Conservation (phyloP, 2,888 invertebrate genomes). For the Elysia crispata region DNA sequence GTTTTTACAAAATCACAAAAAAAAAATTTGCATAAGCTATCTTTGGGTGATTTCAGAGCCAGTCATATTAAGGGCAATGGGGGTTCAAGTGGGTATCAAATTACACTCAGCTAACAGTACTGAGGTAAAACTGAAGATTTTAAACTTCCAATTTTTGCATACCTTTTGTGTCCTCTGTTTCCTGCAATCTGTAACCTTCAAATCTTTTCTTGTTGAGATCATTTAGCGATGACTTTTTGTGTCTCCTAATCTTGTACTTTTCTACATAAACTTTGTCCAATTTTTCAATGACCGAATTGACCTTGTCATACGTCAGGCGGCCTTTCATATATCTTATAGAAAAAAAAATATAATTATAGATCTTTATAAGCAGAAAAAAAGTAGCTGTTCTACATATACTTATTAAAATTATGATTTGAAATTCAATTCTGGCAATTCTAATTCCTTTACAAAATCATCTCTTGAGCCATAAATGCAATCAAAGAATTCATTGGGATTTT, state of each 20-base stretch:
- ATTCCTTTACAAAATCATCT: too few species aligned
- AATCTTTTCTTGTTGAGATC: slow-evolving; percentile 67
- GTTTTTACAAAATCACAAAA: too few species aligned
- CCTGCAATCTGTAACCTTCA: slow-evolving; percentile 69
- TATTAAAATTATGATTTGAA: too few species aligned
- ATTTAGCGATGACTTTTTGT: slow-evolving; percentile 65
- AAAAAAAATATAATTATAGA: not conserved
- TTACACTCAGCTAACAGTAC: not conserved
- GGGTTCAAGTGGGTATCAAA: too few species aligned
- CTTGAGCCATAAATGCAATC: too few species aligned
- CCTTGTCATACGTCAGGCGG: slow-evolving; percentile 70
- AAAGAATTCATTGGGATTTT: too few species aligned
- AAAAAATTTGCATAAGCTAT: too few species aligned
- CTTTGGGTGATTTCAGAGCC: too few species aligned
- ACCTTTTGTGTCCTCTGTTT: slow-evolving; percentile 75
- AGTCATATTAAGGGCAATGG: too few species aligned
- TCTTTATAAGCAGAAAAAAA: not conserved
- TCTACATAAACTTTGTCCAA: slow-evolving; percentile 69
- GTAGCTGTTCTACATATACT: not conserved
- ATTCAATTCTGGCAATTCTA: too few species aligned
- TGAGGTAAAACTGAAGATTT: not conserved
- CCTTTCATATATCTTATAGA: slow-evolving; percentile 75
- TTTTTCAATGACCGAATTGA: slow-evolving; percentile 72
- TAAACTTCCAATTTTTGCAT: slow-evolving; percentile 1
- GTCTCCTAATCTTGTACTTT: slow-evolving; percentile 73